Evolutionary conservation across 30 jellyfish, hydroid and myxozoan species (phyloP).

Genomic region (Cassiopea andromeda): DNA sequence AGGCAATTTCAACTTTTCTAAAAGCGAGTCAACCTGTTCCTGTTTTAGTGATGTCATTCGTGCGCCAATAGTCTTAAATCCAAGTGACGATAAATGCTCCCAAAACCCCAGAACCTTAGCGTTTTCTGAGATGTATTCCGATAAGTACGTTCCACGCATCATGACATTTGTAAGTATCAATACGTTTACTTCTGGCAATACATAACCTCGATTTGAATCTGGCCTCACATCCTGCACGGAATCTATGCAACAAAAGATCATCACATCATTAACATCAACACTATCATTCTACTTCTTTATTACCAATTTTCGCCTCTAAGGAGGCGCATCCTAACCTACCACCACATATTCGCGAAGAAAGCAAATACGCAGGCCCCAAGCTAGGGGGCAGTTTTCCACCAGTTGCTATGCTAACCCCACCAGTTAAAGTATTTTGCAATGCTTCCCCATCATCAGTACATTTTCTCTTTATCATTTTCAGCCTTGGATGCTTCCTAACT

Average conservation of each 20-base stretch:
- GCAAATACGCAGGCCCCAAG: no score
- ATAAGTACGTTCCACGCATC: slow-evolving; percentile 68
- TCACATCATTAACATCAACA: no score
- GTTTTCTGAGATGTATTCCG: slow-evolving; percentile 50
- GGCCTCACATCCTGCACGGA: neutral
- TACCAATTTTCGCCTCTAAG: no score
- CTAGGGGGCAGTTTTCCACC: no score
- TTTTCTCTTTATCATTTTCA: no score
- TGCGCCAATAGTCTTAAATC: slow-evolving; percentile 67
- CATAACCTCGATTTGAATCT: slow-evolving; percentile 24
- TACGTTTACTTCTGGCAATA: slow-evolving; percentile 62
- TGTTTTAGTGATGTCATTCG: slow-evolving; percentile 74
- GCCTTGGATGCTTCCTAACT: no score
- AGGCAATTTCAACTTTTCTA: slow-evolving; percentile 27
- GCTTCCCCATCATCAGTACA: no score
- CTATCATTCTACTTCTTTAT: no score
- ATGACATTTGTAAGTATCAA: slow-evolving; percentile 52
- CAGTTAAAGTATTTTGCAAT: no score
- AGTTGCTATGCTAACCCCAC: no score
- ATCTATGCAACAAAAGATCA: neutral
- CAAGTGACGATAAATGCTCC: slow-evolving; percentile 56
- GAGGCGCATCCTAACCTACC: no score
- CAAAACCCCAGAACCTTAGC: slow-evolving; percentile 64
- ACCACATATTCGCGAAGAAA: no score
- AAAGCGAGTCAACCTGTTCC: slow-evolving; percentile 56